Base-by-base conservation (phyloP, 2,888 invertebrate species). In the Habroteleia sp. region DNA sequence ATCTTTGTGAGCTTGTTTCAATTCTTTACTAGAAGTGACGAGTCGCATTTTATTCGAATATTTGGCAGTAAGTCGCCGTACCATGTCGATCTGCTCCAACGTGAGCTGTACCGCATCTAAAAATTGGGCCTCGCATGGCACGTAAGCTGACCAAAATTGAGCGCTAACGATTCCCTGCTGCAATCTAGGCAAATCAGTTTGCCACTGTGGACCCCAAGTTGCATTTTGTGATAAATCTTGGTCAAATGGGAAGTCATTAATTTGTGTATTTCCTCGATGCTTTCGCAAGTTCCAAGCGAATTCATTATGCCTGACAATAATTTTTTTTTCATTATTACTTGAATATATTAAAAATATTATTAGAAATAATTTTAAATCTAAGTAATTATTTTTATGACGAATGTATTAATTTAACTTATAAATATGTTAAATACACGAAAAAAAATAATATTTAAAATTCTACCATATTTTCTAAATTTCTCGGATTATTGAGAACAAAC, bases 51-150 rank as follows among this genome's bases (percentile, higher is more conserved):
- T 87, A 39, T 89, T 89, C 2, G 89, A 83, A 54, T 91, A 91
- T 75, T 90, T 90, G 0, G 89, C 86, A 0, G 91, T 90, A 13
- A 92, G 89, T 14, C 93, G 89, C 77, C 91, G 90, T 25, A 93
- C 92, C 71, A 92, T 89, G 83, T 93, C 93, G 44, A 93, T 91
- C 78, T 93, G 93, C 80, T 93, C 93, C 58, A 93, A 84, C 0
- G 92, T 91, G 10, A 92, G 88, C 79, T 93, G 91, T 0, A 93
- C 92, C 0, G 93, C 92, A 81, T 93, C 93, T 78, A 92, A 89
- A 80, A 91, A 91, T 81, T 93, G 93, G 0, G 92, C 90, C 23
- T 90, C 91, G 81, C 93, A 93, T 0, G 91, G 91, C 0, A 92
- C 92, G 54, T 87, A 88, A 2, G 82, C 83, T 3, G 88, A 88